Conservation (phyloP, 2,888 invertebrate genomes). For the Noctua pronuba region DNA sequence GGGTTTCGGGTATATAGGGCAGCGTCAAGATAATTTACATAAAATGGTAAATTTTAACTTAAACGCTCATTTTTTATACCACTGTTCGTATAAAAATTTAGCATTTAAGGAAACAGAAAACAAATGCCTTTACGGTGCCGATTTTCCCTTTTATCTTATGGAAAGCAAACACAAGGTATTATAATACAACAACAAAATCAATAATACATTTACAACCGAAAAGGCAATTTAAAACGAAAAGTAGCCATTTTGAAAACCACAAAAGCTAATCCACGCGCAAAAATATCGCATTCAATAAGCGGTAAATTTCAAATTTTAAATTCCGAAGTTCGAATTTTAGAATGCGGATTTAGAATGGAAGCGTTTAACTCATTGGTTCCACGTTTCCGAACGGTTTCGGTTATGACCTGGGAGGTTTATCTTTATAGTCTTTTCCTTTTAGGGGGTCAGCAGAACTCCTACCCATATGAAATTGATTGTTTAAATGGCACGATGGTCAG, state of each 20-base stretch:
- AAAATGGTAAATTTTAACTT: neutral
- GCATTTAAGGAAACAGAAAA: neutral
- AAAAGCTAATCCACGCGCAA: conserved; percentile 42
- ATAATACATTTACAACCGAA: conserved; percentile 29
- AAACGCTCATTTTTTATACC: neutral
- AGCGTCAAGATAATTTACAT: neutral
- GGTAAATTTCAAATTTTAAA: conserved; percentile 58
- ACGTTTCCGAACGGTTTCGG: conserved; percentile 52
- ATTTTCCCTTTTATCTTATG: neutral
- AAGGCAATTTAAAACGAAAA: conserved; percentile 28
- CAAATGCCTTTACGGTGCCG: neutral
- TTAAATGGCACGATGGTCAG: neutral
- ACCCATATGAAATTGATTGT: conserved; percentile 13
- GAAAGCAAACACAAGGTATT: neutral
- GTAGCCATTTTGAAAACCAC: conserved; percentile 56
- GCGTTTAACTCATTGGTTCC: conserved; percentile 62
- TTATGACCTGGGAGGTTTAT: conserved; percentile 51
- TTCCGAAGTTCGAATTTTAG: conserved; percentile 45
- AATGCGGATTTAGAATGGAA: conserved; percentile 55
- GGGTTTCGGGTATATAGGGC: too few species aligned
- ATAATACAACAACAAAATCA: conserved; percentile 12
- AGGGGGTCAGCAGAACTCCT: conserved; percentile 30
- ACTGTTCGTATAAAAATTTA: neutral
- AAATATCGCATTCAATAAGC: conserved; percentile 62
- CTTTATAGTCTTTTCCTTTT: conserved; percentile 37